Percentiles rank a stretch among this genome's conserved stretches.
Conservation (phyloP, 2,113 vertebrate genomes). For the Telmatochromis sp. region DNA sequence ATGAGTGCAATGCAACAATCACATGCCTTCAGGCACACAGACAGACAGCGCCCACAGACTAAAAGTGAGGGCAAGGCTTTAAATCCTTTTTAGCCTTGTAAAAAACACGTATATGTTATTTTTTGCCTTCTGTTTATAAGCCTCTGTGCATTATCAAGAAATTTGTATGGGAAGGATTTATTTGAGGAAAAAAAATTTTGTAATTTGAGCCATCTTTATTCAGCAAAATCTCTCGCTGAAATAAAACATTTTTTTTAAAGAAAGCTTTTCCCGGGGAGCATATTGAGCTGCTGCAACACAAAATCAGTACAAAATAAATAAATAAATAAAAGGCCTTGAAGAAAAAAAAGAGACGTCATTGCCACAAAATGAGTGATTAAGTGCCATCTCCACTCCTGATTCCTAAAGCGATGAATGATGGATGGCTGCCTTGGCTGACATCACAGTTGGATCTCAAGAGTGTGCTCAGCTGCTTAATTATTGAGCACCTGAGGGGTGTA, state of each 20-base stretch:
- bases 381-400: slow-evolving; percentile 18
- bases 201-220: slow-evolving; percentile 15
- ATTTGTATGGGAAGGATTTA: neutral
- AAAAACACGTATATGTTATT: neutral
- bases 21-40: slow-evolving; percentile 41
- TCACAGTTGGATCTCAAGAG: slow-evolving; percentile 20
- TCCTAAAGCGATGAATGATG: slow-evolving; percentile 48
- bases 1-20: slow-evolving; percentile 57
- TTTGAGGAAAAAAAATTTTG: neutral
- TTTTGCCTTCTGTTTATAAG: neutral
- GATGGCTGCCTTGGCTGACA: slow-evolving; percentile 40
- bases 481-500: slow-evolving; percentile 35
- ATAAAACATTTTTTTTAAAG: neutral
- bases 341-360: neutral
- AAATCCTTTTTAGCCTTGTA: neutral
- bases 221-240: neutral
- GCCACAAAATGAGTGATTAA: slow-evolving; percentile 48
- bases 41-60: slow-evolving; percentile 35
- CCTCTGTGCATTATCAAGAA: neutral
- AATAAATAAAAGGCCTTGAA: neutral
- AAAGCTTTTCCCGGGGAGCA: neutral
- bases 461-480: slow-evolving; percentile 48
- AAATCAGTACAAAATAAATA: neutral
- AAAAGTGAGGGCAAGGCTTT: slow-evolving; percentile 20
- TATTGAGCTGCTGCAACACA: neutral